Evolutionary conservation across 2,888 invertebrate genomes (phyloP).

Genomic region (Drosophila mettleri): DNA sequence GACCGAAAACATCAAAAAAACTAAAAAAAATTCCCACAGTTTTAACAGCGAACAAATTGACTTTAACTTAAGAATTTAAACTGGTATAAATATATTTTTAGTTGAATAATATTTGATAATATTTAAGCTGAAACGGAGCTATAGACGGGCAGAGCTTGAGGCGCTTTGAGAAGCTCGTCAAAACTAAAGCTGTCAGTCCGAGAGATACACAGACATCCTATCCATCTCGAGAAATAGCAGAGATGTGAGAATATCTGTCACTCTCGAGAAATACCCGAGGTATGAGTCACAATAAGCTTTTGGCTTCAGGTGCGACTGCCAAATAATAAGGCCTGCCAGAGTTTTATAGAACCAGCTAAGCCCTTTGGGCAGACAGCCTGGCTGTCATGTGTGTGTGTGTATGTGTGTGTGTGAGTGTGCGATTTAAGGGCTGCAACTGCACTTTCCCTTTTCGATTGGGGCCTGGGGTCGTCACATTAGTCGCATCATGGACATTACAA

Average conservation of each 20-base stretch:
- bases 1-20: neutral
- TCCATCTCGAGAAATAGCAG: neutral
- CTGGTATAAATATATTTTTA: neutral
- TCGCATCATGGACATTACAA: constrained; percentile 53
- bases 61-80: no score
- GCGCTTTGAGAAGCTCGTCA: no score
- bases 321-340: neutral
- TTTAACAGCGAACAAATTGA: neutral
- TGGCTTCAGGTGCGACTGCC: no score
- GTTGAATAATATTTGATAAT: neutral
- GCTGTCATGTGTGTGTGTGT: neutral
- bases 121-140: neutral
- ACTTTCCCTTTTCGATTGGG: constrained; percentile 13
- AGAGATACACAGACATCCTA: neutral
- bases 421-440: constrained; percentile 42
- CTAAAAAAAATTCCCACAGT: constrained; percentile 17
- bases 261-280: neutral
- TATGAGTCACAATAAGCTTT: neutral
- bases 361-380: neutral
- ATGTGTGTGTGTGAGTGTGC: neutral
- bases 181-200: neutral
- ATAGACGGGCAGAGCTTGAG: neutral
- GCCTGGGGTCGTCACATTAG: constrained; percentile 43
- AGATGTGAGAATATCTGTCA: no score
- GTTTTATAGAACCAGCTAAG: constrained; percentile 1